These are phyloP conservation scores for Nebria salina DNA, from an alignment of 2,888 invertebrate species.

Conservation along the genomic window DNA sequence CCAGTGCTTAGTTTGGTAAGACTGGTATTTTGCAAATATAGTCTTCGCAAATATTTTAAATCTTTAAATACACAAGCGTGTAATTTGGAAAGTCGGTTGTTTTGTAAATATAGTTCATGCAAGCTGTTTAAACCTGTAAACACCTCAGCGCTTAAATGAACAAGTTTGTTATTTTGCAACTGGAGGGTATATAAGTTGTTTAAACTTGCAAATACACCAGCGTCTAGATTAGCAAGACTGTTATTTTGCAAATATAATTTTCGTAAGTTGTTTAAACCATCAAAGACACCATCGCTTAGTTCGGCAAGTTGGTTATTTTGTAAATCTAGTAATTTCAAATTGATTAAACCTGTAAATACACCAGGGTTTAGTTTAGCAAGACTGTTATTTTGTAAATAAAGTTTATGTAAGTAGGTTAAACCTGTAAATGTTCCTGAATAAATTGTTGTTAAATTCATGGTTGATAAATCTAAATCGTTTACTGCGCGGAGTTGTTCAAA, in stretches of 20 bases:
- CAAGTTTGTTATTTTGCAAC: conserved; percentile 25
- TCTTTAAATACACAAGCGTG: too few relatives aligned
- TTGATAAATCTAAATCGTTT: conserved; percentile 18
- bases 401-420: neutral
- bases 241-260: too few relatives aligned
- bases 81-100: too few relatives aligned
- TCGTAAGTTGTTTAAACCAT: neutral
- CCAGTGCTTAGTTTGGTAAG: too few relatives aligned
- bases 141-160: too few relatives aligned
- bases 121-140: too few relatives aligned
- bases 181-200: conserved; percentile 9
- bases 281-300: conserved; percentile 15
- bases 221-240: too few relatives aligned
- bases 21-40: too few relatives aligned
- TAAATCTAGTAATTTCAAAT: too few relatives aligned
- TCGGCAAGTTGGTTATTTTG: neutral
- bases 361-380: neutral
- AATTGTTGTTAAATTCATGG: conserved; percentile 19
- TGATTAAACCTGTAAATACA: conserved; percentile 10
- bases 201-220: conserved; percentile 10
- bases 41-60: too few relatives aligned
- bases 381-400: conserved; percentile 29
- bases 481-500: conserved; percentile 9
- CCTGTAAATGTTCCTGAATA: conserved; percentile 19
- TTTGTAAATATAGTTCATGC: too few relatives aligned